Percentiles rank a stretch among this genome's conserved stretches.
phyloP scores from a whole-genome alignment of 2,888 invertebrate genomes.

The Diarsia brunnea region DNA sequence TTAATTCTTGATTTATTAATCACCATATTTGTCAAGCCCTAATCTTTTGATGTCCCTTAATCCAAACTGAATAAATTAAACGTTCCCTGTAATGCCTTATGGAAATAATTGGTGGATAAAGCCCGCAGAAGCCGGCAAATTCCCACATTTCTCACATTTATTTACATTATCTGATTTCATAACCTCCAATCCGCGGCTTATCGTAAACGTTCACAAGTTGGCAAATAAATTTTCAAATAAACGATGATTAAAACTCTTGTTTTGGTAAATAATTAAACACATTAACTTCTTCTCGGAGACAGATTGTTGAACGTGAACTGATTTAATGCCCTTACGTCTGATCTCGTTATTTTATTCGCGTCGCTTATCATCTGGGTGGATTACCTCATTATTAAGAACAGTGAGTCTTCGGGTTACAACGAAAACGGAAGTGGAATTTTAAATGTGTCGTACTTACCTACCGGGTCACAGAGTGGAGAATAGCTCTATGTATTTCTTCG shows the following conservation, averaged over 20 bases:
- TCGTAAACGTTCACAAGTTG: conserved; percentile 36
- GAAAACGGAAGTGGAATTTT: conserved; percentile 6
- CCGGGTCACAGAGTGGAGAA: background rate
- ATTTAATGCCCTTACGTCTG: conserved; percentile 60
- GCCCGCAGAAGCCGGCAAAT: conserved; percentile 50
- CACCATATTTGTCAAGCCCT: conserved; percentile 47
- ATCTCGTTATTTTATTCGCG: conserved; percentile 55
- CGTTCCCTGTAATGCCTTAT: conserved; percentile 40
- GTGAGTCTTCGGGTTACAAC: background rate
- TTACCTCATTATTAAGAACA: conserved; percentile 32
- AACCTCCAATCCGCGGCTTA: conserved; percentile 48
- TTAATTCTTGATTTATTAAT: conserved; percentile 40
- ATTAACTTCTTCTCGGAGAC: conserved; percentile 68
- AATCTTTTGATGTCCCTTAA: conserved; percentile 45
- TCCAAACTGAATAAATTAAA: conserved; percentile 55
- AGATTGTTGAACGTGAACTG: conserved; percentile 67
- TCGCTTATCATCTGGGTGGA: conserved; percentile 20
- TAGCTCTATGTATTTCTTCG: conserved; percentile 8
- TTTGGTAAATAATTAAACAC: conserved; percentile 70
- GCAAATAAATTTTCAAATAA: conserved; percentile 55
- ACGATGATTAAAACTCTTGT: conserved; percentile 70
- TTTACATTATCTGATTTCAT: conserved; percentile 56
- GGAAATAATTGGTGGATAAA: conserved; percentile 55
- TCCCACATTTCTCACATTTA: conserved; percentile 54
- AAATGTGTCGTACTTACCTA: background rate